Base-by-base conservation (phyloP, 2,113 vertebrate genomes). In the Murina feae region DNA sequence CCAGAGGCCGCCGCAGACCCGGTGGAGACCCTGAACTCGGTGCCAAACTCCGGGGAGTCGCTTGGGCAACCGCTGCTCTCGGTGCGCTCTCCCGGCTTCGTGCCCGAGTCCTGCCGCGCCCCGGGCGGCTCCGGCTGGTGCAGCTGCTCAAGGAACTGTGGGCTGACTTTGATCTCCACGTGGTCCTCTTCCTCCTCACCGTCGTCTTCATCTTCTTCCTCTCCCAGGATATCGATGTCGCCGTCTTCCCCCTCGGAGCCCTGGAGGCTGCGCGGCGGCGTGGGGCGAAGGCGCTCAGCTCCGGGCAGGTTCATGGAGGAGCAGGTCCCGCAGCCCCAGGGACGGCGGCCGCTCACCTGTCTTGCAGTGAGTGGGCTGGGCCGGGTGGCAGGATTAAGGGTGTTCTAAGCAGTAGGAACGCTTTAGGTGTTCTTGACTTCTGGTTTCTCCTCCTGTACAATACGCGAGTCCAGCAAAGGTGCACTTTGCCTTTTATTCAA, bases 41-140 rank as follows among this genome's bases (percentile, higher is more conserved):
- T 95, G 92, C 98, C 98, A 53, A 97, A 97, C 80, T 98, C 98
- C 0, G 96, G 95, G 8, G 97, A 98, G 8, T 96, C 42, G 32
- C 42, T 47, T 30, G 20, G 55, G 35, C 37, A 6, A 49, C 63
- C 16, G 28, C 58, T 0, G 71, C 80, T 66, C 37, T 51, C 42
- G 0, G 47, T 5, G 83, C 11, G 21, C 69, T 58, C 74, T n/a
- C 14, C 0, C 17, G 53, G 5, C 17, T 21, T 66, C 5, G 68
- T 42, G 7, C 16, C n/a, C 12, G 37, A 5, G 16, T 47, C 44
- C 2, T 3, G 44, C 25, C 25, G 69, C 11, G 58, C 35, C 60
- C 23, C 47, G 25, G 17, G 87, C 9, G 37, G 65, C 13, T 17
- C 9, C 0, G 25, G 66, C 65, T 17, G 63, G 32, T 10, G 65